A percentile compares a stretch with the other conserved stretches of the same genome.
Evolutionary conservation across 53 echinoderm and acorn worm genomes (phyloP).

Genomic region (Arbacia lixula): DNA sequence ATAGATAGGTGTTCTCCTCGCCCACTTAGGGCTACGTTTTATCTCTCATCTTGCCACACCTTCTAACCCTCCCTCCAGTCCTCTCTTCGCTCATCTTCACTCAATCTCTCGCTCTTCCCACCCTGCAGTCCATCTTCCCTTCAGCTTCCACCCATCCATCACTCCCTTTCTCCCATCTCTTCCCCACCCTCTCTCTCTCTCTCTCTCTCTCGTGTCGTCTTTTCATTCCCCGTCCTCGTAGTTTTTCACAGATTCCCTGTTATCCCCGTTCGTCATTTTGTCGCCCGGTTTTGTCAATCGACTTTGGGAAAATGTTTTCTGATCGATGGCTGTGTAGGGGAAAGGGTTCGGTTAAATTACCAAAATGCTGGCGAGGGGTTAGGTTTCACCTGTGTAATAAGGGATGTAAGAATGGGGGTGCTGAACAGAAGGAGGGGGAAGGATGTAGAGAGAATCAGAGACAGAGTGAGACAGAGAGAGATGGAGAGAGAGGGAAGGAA

Average conservation of each 20-base stretch:
- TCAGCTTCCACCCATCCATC: constrained; percentile 28
- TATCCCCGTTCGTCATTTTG: constrained; percentile 40
- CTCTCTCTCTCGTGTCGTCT: constrained; percentile 7
- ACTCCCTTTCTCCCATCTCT: constrained; percentile 1
- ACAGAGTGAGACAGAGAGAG: neutral
- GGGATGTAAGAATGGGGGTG: neutral
- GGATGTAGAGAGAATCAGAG: neutral
- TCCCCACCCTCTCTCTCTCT: constrained; percentile 1
- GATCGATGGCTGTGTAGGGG: constrained; percentile 35
- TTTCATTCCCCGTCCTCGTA: neutral
- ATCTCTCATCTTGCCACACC: neutral
- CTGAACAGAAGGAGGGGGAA: neutral
- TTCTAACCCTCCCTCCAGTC: constrained; percentile 17
- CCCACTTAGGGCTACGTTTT: too few relatives aligned
- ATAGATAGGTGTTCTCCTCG: constrained; percentile 30
- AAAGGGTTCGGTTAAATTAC: constrained; percentile 31
- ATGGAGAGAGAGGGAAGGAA: neutral
- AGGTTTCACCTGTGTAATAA: constrained; percentile 8
- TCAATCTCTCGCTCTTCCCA: neutral
- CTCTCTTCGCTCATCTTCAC: constrained; percentile 18
- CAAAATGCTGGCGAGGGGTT: constrained; percentile 32
- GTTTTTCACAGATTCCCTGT: constrained; percentile 29
- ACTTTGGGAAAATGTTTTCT: constrained; percentile 41
- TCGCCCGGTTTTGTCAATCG: constrained; percentile 44
- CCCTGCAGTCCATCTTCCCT: constrained; percentile 23